Evolutionary conservation across 2,113 vertebrate genomes (phyloP).

Genomic region (Pao palembangensis): DNA sequence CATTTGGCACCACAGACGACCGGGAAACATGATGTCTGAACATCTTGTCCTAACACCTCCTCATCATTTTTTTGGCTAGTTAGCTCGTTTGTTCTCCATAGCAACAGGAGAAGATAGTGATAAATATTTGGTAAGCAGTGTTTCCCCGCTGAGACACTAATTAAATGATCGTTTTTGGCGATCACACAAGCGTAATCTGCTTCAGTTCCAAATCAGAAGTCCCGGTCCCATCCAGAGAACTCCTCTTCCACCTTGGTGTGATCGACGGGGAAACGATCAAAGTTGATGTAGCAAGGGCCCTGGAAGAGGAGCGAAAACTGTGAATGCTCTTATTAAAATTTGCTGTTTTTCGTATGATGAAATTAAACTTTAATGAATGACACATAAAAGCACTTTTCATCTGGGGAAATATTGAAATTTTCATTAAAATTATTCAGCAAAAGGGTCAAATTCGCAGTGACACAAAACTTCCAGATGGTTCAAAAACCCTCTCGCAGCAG

Average conservation of each 20-base stretch:
- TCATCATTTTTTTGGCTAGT: background rate
- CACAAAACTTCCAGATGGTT: background rate
- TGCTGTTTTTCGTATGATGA: background rate
- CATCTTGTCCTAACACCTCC: constrained; percentile 8
- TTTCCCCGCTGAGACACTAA: constrained; percentile 6
- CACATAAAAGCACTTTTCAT: no score
- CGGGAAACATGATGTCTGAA: constrained; percentile 16
- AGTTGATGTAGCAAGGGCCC: constrained; percentile 79
- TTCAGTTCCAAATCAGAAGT: constrained; percentile 63
- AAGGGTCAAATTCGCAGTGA: background rate
- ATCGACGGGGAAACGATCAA: constrained; percentile 73
- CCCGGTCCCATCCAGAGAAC: constrained; percentile 76
- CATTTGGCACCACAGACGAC: constrained; percentile 14
- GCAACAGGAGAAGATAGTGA: constrained; percentile 4
- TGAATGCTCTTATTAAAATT: no score
- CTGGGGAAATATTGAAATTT: no score
- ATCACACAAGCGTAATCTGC: background rate
- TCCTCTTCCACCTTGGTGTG: constrained; percentile 70
- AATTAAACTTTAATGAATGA: background rate
- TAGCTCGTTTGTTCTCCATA: background rate
- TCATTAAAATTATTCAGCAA: background rate
- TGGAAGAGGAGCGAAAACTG: constrained; percentile 24
- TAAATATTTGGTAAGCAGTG: background rate
- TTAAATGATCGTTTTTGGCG: constrained; percentile 5
- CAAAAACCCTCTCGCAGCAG: background rate